phyloP scores from a whole-genome alignment of 1,140 invertebrate species.

The Dinothrombium tinctorium region DNA sequence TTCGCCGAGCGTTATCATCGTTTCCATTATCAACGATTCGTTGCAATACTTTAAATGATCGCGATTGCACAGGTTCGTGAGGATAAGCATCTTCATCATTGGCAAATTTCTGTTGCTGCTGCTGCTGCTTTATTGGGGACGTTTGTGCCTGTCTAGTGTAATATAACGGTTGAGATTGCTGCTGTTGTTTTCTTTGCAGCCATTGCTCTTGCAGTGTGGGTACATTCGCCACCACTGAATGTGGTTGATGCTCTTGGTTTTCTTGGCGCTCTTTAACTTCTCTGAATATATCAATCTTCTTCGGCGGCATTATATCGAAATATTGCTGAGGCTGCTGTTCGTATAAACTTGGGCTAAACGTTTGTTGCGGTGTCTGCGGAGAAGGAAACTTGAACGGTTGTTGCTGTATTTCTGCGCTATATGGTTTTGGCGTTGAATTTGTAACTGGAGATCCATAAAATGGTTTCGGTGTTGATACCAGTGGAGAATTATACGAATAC shows the following conservation, averaged over 20 bases:
- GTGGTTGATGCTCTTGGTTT: neutral
- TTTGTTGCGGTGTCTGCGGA: no score
- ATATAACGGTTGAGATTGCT: neutral
- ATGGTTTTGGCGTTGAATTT: no score
- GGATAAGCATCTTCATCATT: slow-evolving; percentile 1
- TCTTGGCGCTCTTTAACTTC: neutral
- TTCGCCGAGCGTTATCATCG: no score
- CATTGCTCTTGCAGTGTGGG: neutral
- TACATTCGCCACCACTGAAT: neutral
- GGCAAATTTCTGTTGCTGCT: neutral
- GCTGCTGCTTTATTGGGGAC: neutral
- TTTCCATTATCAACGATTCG: neutral
- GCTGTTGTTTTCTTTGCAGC: neutral
- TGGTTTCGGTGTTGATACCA: no score
- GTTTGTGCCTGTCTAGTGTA: no score
- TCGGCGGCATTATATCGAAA: neutral
- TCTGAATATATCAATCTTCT: slow-evolving; percentile 1
- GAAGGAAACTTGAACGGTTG: no score
- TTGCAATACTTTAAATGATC: slow-evolving; percentile 3
- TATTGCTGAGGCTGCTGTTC: neutral
- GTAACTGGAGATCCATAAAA: no score
- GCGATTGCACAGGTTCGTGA: neutral
- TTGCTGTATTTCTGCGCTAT: no score
- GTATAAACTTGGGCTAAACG: no score
- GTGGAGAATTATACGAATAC: no score